Evolutionary conservation across 2,888 invertebrate genomes (phyloP), one percentile per base, ranked within the genome.

Genomic region (Tupiocoris notatus): DNA sequence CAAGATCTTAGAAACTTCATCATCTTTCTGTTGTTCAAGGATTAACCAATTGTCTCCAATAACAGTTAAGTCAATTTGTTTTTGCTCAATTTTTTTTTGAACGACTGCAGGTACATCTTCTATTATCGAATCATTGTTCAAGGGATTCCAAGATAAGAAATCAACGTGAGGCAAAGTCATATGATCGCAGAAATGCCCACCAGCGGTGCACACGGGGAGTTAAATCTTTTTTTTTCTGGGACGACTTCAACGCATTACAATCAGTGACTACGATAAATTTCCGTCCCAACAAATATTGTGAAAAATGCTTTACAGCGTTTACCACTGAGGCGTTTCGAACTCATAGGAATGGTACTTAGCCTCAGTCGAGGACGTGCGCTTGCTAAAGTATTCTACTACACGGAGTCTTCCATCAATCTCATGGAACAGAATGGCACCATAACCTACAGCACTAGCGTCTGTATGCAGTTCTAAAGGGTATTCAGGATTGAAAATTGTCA

Each of bases 321-420:
- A 23, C 24, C 7, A 23, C 23, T 64, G 64, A 22, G n/a, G 24
- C n/a, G 64, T 64, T 23, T 23, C 64, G n/a, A 64, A n/a, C 17
- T 64, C 25, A 16, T 64, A 64, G 12, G 64, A 64, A 64, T 21
- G 64, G 18, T 64, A 64, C 2, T 2, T 25, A 2, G 65, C 16
- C 17, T 65, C 65, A 25, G 65, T 17, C 18, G 65, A 39, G 3
- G 65, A 25, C 1, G 39, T 65, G 16, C 39, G 16, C 25, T 39
- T 65, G 25, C 65, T 65, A n/a, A 39, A 65, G 20, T 65, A 65
- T 6, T 22, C 65, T 7, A 65, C 54, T 16, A 65, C 65, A 65
- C 25, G 65, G 20, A 6, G 24, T 23, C 54, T 65, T 16, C 65
- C 39, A 16, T 63, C 23, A 2, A 63, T 17, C 12, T 23, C 17